Evolutionary conservation across 2,888 invertebrate species (phyloP).

Genomic region (Chymomyza procnemis): DNA sequence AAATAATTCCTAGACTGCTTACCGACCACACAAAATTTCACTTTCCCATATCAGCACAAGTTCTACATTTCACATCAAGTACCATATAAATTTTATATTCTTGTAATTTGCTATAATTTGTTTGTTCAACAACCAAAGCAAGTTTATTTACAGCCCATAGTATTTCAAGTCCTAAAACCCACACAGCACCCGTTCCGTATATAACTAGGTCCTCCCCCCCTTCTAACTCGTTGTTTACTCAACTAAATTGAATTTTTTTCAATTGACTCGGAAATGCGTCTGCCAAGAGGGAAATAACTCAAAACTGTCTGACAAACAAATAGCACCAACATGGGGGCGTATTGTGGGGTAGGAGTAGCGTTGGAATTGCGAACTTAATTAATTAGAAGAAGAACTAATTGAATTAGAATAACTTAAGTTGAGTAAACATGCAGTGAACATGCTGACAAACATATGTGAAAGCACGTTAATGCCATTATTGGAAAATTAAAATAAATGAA

Average conservation of each 20-base stretch:
- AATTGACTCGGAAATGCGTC: conserved; percentile 51
- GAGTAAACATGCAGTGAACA: conserved; percentile 51
- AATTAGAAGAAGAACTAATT: conserved; percentile 66
- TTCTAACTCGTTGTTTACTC: conserved; percentile 42
- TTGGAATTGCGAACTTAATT: conserved; percentile 47
- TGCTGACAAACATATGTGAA: neutral
- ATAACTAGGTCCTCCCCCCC: neutral
- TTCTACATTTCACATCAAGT: too few relatives aligned
- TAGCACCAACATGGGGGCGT: neutral
- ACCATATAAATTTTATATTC: neutral
- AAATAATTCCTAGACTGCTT: too few relatives aligned
- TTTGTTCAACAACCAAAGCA: neutral
- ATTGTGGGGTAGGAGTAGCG: conserved; percentile 10
- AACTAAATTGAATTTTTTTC: conserved; percentile 67
- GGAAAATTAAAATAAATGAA: conserved; percentile 43
- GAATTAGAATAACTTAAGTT: conserved; percentile 73
- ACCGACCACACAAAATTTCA: too few relatives aligned
- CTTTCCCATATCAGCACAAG: too few relatives aligned
- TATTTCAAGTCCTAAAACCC: neutral
- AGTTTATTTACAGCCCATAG: neutral
- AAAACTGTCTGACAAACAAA: neutral
- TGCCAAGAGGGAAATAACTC: conserved; percentile 16
- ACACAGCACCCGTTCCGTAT: too few relatives aligned
- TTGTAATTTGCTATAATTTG: neutral
- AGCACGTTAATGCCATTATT: conserved; percentile 52